These are phyloP conservation scores for Cnemophilus loriae DNA, from an alignment of 2,113 vertebrate genomes.

Conservation along the genomic window DNA sequence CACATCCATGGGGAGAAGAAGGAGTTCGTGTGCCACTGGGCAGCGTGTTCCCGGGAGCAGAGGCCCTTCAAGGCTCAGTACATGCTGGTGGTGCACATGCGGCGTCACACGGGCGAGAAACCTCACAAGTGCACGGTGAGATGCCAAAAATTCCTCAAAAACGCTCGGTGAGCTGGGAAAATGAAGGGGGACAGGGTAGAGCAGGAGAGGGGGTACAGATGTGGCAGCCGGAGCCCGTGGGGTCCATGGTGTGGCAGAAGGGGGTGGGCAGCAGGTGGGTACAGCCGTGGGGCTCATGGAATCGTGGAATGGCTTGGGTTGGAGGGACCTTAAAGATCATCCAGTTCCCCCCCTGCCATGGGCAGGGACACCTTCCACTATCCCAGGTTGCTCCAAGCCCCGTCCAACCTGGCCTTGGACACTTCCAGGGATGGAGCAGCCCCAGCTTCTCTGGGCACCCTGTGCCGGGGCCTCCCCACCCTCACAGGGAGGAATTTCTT, in stretches of 20 bases:
- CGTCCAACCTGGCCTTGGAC: fast-evolving
- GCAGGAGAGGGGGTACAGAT: fast-evolving
- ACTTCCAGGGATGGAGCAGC: background rate
- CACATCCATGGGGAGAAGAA: conserved; percentile 98
- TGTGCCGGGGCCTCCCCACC: background rate
- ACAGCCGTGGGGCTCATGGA: background rate
- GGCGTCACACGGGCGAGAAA: conserved; percentile 96
- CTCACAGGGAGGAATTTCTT: background rate
- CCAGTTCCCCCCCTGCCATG: background rate
- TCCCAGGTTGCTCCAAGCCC: background rate
- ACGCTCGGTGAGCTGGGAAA: conserved; percentile 78
- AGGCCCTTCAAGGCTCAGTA: conserved; percentile 98
- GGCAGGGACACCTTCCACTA: background rate
- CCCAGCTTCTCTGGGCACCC: background rate
- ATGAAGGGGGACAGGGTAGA: background rate
- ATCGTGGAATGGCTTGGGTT: background rate
- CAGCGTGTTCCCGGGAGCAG: conserved; percentile 92
- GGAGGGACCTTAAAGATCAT: background rate
- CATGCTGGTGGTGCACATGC: conserved; percentile 98
- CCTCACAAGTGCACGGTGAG: conserved; percentile 99
- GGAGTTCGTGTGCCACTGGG: conserved; percentile 98
- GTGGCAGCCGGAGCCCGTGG: background rate
- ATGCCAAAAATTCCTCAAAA: conserved; percentile 75
- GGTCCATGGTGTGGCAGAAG: background rate
- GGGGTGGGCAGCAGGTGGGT: background rate